These are phyloP conservation scores for Danaus plexippus DNA, from an alignment of 1,140 invertebrate species.

Conservation along the genomic window DNA sequence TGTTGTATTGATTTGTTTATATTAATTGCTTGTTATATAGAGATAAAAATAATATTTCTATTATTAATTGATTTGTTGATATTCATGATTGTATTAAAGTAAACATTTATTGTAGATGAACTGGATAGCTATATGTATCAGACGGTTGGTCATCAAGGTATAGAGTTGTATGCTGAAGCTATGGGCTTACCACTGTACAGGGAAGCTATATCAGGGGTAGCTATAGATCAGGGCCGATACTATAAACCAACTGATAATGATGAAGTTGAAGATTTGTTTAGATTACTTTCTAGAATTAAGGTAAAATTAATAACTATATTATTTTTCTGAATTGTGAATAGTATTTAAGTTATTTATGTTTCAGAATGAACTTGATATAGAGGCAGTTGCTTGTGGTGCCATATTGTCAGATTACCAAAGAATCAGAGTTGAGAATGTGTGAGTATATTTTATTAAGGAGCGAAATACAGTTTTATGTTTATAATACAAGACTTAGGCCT, in stretches of 20 bases:
- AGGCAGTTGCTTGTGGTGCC: slow-evolving; percentile 96
- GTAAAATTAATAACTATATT: slow-evolving; percentile 53
- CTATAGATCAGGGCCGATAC: slow-evolving; percentile 83
- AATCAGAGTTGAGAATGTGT: slow-evolving; percentile 97
- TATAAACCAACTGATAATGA: slow-evolving; percentile 91
- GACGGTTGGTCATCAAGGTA: slow-evolving; percentile 96
- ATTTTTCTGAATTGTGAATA: too few species aligned
- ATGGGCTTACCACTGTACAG: slow-evolving; percentile 94
- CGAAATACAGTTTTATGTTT: too few species aligned
- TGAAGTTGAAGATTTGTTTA: slow-evolving; percentile 99
- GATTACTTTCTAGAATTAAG: slow-evolving; percentile 87
- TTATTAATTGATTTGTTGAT: neutral
- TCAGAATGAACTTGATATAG: slow-evolving; percentile 84
- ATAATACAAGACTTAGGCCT: too few species aligned
- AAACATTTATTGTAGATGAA: slow-evolving; percentile 79
- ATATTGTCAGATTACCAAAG: slow-evolving; percentile 99
- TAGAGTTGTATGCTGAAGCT: slow-evolving; percentile 93
- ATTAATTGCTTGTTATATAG: neutral
- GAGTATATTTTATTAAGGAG: slow-evolving; percentile 64
- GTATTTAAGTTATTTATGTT: slow-evolving; percentile 30
- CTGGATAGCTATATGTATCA: slow-evolving; percentile 99
- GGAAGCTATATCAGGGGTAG: slow-evolving; percentile 86
- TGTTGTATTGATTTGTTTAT: neutral
- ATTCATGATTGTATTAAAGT: neutral
- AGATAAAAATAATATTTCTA: slow-evolving; percentile 5